Evolutionary conservation across 2,888 invertebrate genomes (phyloP).

Genomic region (Oasisia sp.): DNA sequence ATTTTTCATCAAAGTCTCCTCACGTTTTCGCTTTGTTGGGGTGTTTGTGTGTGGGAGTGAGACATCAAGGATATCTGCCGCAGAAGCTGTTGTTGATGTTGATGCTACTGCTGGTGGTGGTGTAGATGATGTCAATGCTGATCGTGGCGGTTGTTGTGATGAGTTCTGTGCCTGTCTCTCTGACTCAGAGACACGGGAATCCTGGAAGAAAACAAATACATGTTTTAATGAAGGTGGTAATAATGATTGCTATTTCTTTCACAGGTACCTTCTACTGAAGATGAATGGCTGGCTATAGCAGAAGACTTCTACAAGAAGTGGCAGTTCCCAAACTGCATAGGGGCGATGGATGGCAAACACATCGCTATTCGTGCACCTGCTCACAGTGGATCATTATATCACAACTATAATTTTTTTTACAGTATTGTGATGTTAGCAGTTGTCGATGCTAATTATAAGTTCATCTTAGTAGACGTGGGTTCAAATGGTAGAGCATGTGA

Average conservation of each 20-base stretch:
- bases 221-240: background rate
- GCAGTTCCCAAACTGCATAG: conserved; percentile 31
- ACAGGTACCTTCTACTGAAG: conserved; percentile 2
- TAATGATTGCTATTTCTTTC: background rate
- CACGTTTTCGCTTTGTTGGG: background rate
- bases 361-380: conserved; percentile 21
- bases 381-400: conserved; percentile 22
- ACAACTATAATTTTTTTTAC: conserved; percentile 27
- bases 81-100: background rate
- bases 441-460: conserved; percentile 33
- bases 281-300: conserved; percentile 27
- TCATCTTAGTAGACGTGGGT: conserved; percentile 33
- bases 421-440: conserved; percentile 31
- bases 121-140: background rate
- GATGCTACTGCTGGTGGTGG: background rate
- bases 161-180: background rate
- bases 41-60: background rate
- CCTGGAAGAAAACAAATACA: background rate
- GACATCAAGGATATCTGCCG: background rate
- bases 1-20: background rate
- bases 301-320: conserved; percentile 28
- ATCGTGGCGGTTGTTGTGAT: background rate
- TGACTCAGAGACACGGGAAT: background rate
- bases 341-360: conserved; percentile 34
- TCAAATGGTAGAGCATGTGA: conserved; percentile 35